Evolutionary conservation across 2,113 vertebrate species (phyloP), one percentile per base, ranked within the genome.

Genomic region (Lampris megalopsis): DNA sequence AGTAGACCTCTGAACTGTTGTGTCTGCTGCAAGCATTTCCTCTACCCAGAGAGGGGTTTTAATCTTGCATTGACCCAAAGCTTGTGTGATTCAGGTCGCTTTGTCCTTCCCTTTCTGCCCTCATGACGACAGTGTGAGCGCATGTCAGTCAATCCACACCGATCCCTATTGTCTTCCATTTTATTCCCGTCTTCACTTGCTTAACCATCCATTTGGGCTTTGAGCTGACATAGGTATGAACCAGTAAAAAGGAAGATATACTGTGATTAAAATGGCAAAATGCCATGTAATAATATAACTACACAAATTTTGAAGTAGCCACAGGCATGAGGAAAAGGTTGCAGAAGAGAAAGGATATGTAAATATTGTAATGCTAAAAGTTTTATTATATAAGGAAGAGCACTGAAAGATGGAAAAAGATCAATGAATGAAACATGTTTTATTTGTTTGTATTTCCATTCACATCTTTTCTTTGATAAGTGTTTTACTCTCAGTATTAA

Each of bases 21-120:
- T 63, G 62, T n/a, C 58, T 65, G 71, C 76, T 58, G 73, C 64
- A 59, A 62, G 76, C 62, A 68, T 84, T 68, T 83, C 80, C 82
- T 81, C 67, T 56, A 50, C 62, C 10, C 56, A 63, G n/a, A 68
- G 72, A 67, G 58, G 54, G 78, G 57, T 62, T 78, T 87, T 86
- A 89, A 89, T 87, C 81, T 85, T 86, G 59, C 8, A 24, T 74
- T 83, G 78, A 69, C 65, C 83, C 80, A 82, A 81, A 85, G 80
- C 79, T 77, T 3, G 57, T 77, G 54, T 74, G 72, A 91, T 88
- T 81, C 75, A 82, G 82, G 84, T 82, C 82, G 38, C 71, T 80
- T 71, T 80, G 83, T 77, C 82, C 69, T 71, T 72, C 68, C 60
- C 83, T 58, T 73, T 75, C 82, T 83, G 80, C 80, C 62, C 72